Percentiles rank a stretch among this genome's conserved stretches.
Evolutionary conservation across 2,888 invertebrate genomes (phyloP).

Genomic region (Trichacis sp.): DNA sequence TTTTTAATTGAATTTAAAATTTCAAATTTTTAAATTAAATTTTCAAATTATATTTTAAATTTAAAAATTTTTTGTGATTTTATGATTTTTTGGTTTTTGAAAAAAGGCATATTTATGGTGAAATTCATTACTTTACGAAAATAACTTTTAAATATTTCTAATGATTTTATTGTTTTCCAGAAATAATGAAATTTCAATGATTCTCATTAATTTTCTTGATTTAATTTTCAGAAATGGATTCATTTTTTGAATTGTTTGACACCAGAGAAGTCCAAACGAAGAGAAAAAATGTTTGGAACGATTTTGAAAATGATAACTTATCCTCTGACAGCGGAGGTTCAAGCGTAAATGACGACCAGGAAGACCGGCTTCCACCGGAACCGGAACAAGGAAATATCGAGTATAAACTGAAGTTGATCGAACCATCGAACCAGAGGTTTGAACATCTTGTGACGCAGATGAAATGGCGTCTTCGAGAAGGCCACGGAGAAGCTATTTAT

Average conservation of each 20-base stretch:
- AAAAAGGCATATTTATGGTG: no score
- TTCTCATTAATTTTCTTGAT: not conserved
- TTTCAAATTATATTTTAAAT: no score
- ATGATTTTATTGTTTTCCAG: no score
- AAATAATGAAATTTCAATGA: not conserved
- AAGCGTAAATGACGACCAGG: slow-evolving; percentile 70
- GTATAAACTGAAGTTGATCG: slow-evolving; percentile 94
- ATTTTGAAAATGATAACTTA: slow-evolving; percentile 61
- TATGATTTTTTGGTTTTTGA: no score
- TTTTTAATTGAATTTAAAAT: no score
- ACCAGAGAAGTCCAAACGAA: slow-evolving; percentile 67
- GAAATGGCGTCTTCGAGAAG: slow-evolving; percentile 97
- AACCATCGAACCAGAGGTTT: slow-evolving; percentile 89
- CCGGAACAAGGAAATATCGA: slow-evolving; percentile 96
- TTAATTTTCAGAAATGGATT: slow-evolving; percentile 76
- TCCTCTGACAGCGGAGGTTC: slow-evolving; percentile 68
- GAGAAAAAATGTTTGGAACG: slow-evolving; percentile 71
- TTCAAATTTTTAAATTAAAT: no score
- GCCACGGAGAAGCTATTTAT: slow-evolving; percentile 97
- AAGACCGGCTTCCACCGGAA: slow-evolving; percentile 84
- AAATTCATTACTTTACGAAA: no score
- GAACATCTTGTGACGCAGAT: slow-evolving; percentile 98
- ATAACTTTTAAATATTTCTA: no score
- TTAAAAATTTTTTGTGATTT: no score
- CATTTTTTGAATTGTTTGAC: slow-evolving; percentile 85